Base-by-base conservation (phyloP, 2,797 vertebrate genomes). In the Pempheris klunzingeri region DNA sequence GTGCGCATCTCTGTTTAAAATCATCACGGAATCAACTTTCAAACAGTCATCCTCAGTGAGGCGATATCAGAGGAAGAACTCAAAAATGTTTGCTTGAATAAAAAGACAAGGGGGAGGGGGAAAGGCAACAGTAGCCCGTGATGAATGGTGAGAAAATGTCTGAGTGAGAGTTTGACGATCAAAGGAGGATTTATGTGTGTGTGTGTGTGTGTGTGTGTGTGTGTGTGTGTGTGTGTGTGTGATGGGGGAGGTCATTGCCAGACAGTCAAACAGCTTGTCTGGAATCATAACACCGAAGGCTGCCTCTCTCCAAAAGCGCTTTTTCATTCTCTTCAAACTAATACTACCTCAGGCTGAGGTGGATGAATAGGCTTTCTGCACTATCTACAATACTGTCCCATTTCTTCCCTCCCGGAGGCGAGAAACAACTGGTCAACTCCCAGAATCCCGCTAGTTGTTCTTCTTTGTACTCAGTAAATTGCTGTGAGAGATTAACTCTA, bases 371-470 rank as follows among this genome's bases (percentile, higher is more conserved):
- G 15, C 58, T 78, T 68, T 75, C 50, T 72, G 66, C 82, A 38
- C 82, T 30, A 66, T 87, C 76, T 38, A 72, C 74, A 68, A 65
- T 36, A 74, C 47, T 64, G 76, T 81, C 73, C 78, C 65, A 53
- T 59, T 80, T 75, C 18, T 2, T 3, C 12, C 22, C 30, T 41
- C 77, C 86, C 77, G 0, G 13, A 84, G 74, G 86, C 43, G 9
- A 82, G 41, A 81, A 87, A 82, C 76, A 83, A 90, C 67, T 61
- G 76, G 75, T 87, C 84, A 81, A 68, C 82, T 84, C 83, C 87
- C 84, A 71, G 38, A 90, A 77, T 85, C 76, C 73, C 63, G 1
- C 74, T 32, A 58, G 80, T 66, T 77, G 53, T 74, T 82, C 78
- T 70, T 86, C 77, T 88, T 81, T 73, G 57, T 74, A 26, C 63